Evolutionary conservation across 1,140 invertebrate species (phyloP).

Genomic region (Zaprionus lachaisei): DNA sequence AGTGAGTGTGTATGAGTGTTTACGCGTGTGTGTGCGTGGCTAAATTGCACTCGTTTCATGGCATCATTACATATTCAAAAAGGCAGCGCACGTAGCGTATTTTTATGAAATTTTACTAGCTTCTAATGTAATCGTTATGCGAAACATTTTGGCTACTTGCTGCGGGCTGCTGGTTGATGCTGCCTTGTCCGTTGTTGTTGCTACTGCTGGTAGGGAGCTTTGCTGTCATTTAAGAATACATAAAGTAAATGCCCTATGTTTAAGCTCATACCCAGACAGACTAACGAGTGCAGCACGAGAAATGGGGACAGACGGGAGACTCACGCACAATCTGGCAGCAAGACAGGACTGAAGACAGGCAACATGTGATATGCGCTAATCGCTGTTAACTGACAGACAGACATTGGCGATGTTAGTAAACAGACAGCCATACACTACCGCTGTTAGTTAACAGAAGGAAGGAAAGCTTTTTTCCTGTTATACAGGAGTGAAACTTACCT

Average conservation of each 20-base stretch:
- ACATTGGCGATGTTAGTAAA: neutral
- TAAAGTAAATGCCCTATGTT: conserved; percentile 76
- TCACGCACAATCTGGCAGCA: conserved; percentile 52
- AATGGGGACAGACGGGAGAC: neutral
- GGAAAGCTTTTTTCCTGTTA: neutral
- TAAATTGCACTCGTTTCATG: conserved; percentile 70
- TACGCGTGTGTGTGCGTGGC: conserved; percentile 45
- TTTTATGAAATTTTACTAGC: conserved; percentile 79
- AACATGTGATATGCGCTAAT: neutral
- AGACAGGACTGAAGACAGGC: neutral
- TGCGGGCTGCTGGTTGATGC: conserved; percentile 28
- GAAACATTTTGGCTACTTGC: conserved; percentile 36
- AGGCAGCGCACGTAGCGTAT: conserved; percentile 72
- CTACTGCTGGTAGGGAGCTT: conserved; percentile 26
- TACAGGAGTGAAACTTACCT: neutral
- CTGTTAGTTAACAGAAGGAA: neutral
- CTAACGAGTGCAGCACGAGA: conserved; percentile 47
- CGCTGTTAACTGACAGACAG: neutral
- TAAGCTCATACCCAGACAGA: conserved; percentile 55
- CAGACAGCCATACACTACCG: neutral
- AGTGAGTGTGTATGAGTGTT: conserved; percentile 16
- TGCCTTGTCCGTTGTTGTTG: neutral
- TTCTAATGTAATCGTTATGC: conserved; percentile 77
- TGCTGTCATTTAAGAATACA: conserved; percentile 74
- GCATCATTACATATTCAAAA: conserved; percentile 79